Percentiles rank a stretch among this genome's conserved stretches.
These are phyloP conservation scores for Potamilus streckersoni DNA, from an alignment of 1,140 invertebrate species.

Conservation along the genomic window DNA sequence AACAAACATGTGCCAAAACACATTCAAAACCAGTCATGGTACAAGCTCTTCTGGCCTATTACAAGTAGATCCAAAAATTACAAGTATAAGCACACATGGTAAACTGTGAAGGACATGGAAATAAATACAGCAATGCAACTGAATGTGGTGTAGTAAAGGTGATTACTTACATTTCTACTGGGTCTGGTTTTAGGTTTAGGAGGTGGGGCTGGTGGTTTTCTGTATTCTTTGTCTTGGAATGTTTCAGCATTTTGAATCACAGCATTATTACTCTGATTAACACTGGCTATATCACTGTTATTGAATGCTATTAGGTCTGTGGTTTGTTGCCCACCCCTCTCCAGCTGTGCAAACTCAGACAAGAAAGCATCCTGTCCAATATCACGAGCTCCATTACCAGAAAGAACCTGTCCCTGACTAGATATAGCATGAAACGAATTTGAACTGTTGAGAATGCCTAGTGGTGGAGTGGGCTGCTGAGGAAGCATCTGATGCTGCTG, in stretches of 20 bases:
- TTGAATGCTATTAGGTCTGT: conserved; percentile 23
- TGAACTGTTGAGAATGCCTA: too few relatives aligned
- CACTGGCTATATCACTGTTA: conserved; percentile 17
- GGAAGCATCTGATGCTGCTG: conserved; percentile 23
- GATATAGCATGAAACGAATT: too few relatives aligned
- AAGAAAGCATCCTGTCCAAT: too few relatives aligned
- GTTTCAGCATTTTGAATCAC: conserved; percentile 19
- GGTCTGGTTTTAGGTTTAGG: conserved; percentile 28
- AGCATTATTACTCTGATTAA: background rate
- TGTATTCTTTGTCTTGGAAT: conserved; percentile 23
- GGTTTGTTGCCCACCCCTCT: background rate
- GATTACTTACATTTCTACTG: conserved; percentile 14
- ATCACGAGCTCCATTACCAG: too few relatives aligned
- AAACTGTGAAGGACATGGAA: background rate
- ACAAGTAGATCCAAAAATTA: background rate
- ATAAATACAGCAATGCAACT: background rate
- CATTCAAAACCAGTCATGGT: too few relatives aligned
- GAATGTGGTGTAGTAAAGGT: background rate
- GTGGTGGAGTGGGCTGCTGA: background rate
- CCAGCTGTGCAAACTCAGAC: background rate
- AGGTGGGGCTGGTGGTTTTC: conserved; percentile 27
- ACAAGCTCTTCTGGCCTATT: background rate
- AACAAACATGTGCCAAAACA: too few relatives aligned
- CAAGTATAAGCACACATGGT: background rate
- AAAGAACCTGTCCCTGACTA: too few relatives aligned